Conservation (phyloP, 1,140 invertebrate genomes). For the Pinna nobilis region DNA sequence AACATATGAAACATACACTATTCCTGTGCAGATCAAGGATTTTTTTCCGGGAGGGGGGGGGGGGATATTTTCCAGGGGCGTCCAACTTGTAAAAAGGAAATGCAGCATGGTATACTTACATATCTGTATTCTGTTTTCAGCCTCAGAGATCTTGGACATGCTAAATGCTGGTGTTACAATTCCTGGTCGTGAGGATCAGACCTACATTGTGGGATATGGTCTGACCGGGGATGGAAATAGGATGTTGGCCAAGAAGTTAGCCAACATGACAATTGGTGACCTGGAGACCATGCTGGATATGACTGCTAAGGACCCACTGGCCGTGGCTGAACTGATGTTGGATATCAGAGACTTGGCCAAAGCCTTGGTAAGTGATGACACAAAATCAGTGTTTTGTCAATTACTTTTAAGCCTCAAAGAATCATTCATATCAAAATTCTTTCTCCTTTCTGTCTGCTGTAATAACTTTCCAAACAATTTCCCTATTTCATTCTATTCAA, state of each 20-base stretch:
- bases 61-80: too few species aligned
- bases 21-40: too few species aligned
- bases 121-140: too few species aligned
- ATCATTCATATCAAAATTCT: neutral
- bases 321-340: conserved; percentile 38
- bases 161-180: too few species aligned
- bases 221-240: conserved; percentile 47
- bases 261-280: conserved; percentile 58
- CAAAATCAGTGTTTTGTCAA: neutral
- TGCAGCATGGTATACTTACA: too few species aligned
- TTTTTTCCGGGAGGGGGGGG: too few species aligned
- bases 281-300: conserved; percentile 47
- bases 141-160: too few species aligned
- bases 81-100: too few species aligned
- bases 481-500: neutral
- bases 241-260: conserved; percentile 50
- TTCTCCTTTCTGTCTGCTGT: neutral
- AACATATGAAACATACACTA: too few species aligned
- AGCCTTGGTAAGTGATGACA: conserved; percentile 34
- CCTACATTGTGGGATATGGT: conserved; percentile 52
- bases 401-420: neutral
- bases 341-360: conserved; percentile 51
- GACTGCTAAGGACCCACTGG: conserved; percentile 53
- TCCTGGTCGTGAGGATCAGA: too few species aligned
- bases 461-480: neutral